A percentile compares a stretch with the other conserved stretches of the same genome.
phyloP scores from a whole-genome alignment of 2,797 vertebrate species.

The Malacoraja senta region DNA sequence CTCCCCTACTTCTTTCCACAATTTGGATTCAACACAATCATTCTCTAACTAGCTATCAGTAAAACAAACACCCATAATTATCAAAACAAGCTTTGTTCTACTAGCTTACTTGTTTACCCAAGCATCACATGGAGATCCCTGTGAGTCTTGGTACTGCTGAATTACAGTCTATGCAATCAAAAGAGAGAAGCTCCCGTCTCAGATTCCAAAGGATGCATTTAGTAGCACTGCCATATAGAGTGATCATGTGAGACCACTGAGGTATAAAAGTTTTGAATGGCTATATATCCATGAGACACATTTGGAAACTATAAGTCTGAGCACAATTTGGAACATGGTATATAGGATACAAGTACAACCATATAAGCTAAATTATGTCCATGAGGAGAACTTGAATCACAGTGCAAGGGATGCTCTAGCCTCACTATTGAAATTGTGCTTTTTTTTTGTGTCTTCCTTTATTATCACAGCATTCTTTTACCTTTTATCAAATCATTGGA shows the following conservation, averaged over 20 bases:
- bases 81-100: slow-evolving; percentile 27
- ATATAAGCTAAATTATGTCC: neutral
- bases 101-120: slow-evolving; percentile 4
- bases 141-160: neutral
- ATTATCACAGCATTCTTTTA: neutral
- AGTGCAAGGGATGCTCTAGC: neutral
- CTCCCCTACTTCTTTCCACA: neutral
- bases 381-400: neutral
- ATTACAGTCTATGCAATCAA: neutral
- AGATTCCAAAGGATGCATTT: neutral
- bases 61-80: neutral
- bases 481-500: neutral
- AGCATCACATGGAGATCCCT: neutral
- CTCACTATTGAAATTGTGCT: neutral
- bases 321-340: neutral
- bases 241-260: neutral
- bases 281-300: neutral
- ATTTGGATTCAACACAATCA: neutral
- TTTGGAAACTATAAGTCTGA: neutral
- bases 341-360: neutral
- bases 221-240: neutral
- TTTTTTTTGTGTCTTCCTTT: neutral
- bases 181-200: neutral
- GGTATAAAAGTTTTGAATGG: neutral
- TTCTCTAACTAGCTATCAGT: neutral